Evolutionary conservation across 2,113 vertebrate species (phyloP), one percentile per base, ranked within the genome.

Genomic region (Pardalotus punctatus): DNA sequence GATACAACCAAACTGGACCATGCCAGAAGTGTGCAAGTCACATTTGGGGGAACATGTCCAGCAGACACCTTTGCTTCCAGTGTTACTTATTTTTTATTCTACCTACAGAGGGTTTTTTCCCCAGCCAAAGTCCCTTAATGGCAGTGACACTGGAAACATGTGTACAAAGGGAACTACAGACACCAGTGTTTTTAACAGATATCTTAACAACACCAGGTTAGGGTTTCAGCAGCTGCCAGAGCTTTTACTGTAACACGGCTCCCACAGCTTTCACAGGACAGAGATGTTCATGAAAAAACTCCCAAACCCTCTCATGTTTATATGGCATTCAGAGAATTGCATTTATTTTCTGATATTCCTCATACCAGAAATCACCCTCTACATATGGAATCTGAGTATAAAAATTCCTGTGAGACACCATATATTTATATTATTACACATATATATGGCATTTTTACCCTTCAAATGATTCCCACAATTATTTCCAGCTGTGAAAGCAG

Each of bases 401-500:
- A 88, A 94, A 97, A 94, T 72, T 88, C 92, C 72, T 67, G 25
- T 1, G 67, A 86, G 82, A 86, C 48, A 74, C 21, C 29, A 90
- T 69, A 53, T 80, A 86, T 94, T 96, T 89, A 12, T 56, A 89
- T 72, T 76, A 86, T 74, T 60, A 91, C 29, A 35, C 36, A 93
- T 19, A 72, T 67, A 91, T 61, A 90, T 12, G 36, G 53, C 31
- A 67, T 93, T 96, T 94, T 88, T 51, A 66, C 65, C 70, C 35
- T 91, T 94, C 73, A 81, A 42, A 72, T 70, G n/a, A 81, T 66
- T 92, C 88, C 65, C 77, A 80, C 69, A 87, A 91, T 85, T 91
- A 87, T 57, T 96, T 91, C 86, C 93, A 90, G 88, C 90, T 96
- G 90, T 79, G 60, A 87, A 96, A 88, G 81, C 78, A 90, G 35